A percentile compares a stretch with the other conserved stretches of the same genome.
phyloP scores from a whole-genome alignment of 2,113 vertebrate genomes.

The Podarcis cretensis region DNA sequence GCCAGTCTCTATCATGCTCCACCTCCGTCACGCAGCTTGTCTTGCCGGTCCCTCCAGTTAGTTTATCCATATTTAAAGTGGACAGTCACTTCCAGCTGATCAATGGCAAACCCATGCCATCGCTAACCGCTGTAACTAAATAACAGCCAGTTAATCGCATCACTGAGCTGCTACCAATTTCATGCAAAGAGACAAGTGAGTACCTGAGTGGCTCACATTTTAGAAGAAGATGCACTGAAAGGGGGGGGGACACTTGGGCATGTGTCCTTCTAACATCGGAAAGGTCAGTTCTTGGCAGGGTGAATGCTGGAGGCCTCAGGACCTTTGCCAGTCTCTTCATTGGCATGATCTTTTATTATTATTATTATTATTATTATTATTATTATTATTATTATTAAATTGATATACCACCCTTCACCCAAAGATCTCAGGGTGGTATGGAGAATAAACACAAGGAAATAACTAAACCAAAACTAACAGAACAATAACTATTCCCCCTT shows the following conservation, averaged over 20 bases:
- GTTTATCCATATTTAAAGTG: conserved; percentile 16
- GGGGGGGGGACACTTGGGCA: too few species aligned
- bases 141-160: conserved; percentile 23
- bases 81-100: conserved; percentile 17
- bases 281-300: neutral
- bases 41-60: neutral
- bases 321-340: neutral
- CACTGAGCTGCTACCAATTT: neutral
- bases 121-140: conserved; percentile 25
- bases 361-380: too few species aligned
- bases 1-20: neutral
- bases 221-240: neutral
- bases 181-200: neutral
- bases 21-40: neutral
- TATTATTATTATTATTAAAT: too few species aligned
- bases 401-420: too few species aligned
- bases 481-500: too few species aligned
- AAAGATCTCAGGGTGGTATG: too few species aligned
- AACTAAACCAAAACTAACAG: too few species aligned
- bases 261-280: neutral
- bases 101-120: conserved; percentile 18
- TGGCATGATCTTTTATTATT: too few species aligned
- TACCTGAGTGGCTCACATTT: neutral
- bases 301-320: neutral
- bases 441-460: too few species aligned